phyloP scores from a whole-genome alignment of 2,113 vertebrate species.

The Corythaixoides concolor region DNA sequence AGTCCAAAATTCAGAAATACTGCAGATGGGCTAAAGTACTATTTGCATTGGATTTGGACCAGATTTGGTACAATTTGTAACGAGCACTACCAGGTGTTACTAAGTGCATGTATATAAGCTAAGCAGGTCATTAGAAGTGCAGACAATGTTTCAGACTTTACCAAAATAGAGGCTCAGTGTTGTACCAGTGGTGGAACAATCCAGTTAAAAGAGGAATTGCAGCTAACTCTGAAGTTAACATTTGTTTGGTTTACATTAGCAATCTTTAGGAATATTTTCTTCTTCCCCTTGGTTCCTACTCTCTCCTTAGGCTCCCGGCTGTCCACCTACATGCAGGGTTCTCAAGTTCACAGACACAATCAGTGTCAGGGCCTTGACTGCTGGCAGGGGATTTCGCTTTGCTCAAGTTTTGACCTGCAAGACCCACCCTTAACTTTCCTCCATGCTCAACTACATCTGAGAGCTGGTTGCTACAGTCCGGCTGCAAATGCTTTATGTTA shows the following conservation, averaged over 20 bases:
- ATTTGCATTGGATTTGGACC: not conserved
- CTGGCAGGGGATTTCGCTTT: not conserved
- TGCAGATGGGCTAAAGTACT: not conserved
- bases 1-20: not conserved
- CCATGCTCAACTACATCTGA: not conserved
- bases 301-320: accelerated
- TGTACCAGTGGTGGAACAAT: not conserved
- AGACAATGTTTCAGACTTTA: not conserved
- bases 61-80: not conserved
- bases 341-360: too few species aligned
- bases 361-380: not conserved
- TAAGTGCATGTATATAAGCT: not conserved
- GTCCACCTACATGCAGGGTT: not conserved
- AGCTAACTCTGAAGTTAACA: not conserved
- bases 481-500: not conserved
- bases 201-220: not conserved
- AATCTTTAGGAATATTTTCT: not conserved
- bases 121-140: not conserved
- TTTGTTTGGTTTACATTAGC: not conserved
- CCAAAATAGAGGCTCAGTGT: not conserved
- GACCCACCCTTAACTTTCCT: not conserved
- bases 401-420: not conserved
- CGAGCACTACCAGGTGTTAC: not conserved
- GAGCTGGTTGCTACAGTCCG: not conserved
- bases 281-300: not conserved